These are phyloP conservation scores for Odontamblyopus lacepedii DNA, from an alignment of 2,797 vertebrate species.

Conservation along the genomic window DNA sequence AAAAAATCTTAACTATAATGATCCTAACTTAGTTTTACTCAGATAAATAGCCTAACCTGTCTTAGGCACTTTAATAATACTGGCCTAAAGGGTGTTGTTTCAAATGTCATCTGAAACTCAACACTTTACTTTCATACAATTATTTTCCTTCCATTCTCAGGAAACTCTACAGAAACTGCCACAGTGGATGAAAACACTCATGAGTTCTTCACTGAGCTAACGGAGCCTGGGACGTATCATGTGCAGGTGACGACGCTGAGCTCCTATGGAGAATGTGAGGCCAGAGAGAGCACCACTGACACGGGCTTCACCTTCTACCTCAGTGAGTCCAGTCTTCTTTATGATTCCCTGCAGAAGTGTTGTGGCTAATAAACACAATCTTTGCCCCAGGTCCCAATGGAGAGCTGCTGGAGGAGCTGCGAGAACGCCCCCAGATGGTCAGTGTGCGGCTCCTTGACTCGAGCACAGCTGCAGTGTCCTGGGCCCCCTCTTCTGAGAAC, in stretches of 20 bases:
- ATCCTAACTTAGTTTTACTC: no score
- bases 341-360: background rate
- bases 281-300: constrained; percentile 82
- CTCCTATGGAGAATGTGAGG: constrained; percentile 85
- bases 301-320: constrained; percentile 90
- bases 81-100: no score
- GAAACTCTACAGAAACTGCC: constrained; percentile 82
- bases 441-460: constrained; percentile 82
- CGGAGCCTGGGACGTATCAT: constrained; percentile 86
- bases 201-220: constrained; percentile 86
- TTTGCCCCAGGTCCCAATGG: constrained; percentile 63
- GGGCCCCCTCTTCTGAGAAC: constrained; percentile 77
- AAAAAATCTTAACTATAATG: no score
- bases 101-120: no score
- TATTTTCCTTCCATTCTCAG: constrained; percentile 61
- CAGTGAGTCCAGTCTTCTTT: constrained; percentile 69
- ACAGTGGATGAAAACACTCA: constrained; percentile 89
- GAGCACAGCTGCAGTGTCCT: constrained; percentile 85
- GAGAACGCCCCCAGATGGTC: constrained; percentile 85
- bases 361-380: background rate
- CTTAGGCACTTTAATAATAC: no score
- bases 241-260: constrained; percentile 86
- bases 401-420: constrained; percentile 88
- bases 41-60: no score
- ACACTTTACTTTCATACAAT: background rate